Evolutionary conservation across 2,797 vertebrate species (phyloP), one percentile per base, ranked within the genome.

Genomic region (Ambastaia sidthimunki): DNA sequence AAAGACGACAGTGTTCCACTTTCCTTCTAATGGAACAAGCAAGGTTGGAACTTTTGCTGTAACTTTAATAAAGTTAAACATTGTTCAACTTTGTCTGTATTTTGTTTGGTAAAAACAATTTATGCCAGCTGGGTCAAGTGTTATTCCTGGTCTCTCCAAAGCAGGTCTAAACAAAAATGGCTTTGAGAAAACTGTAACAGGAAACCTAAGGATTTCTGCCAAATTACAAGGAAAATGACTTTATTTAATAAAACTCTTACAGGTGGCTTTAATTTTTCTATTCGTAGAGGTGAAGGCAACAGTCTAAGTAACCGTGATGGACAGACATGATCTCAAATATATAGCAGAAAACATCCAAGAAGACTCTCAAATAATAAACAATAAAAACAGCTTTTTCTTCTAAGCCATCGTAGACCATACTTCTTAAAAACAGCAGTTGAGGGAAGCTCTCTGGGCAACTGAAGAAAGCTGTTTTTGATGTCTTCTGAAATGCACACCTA

Each of bases 21-120:
- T 78, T 70, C 25, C 16, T 31, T n/a, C 9, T 3, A 23, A 44
- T 5, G 60, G 13, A 70, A 50, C 18, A 50, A 0, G 16, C 1
- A n/a, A 62, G 54, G 66, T 60, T 60, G 7, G 6, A 60, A 23
- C 13, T 77, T 68, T 50, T 60, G 23, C 7, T 23, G 41, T 48
- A 77, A 78, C 76, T 78, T 78, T 71, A 15, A 18, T 37, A 1
- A 50, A 57, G 62, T 41, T 55, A 55, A 50, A 23, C 1, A 25
- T 52, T 52, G 55, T 47, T 5, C n/a, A 48, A 37, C 1, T 60
- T 50, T 50, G 4, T 16, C 12, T 59, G 5, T 28, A 31, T 63
- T 62, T 75, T 41, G 47, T 52, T 71, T 70, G 13, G 28, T 28
- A 50, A 75, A 55, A 60, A 59, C 21, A 50, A 23, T 31, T 18